Conservation (phyloP, 2,797 vertebrate species). For the Alosa sapidissima region DNA sequence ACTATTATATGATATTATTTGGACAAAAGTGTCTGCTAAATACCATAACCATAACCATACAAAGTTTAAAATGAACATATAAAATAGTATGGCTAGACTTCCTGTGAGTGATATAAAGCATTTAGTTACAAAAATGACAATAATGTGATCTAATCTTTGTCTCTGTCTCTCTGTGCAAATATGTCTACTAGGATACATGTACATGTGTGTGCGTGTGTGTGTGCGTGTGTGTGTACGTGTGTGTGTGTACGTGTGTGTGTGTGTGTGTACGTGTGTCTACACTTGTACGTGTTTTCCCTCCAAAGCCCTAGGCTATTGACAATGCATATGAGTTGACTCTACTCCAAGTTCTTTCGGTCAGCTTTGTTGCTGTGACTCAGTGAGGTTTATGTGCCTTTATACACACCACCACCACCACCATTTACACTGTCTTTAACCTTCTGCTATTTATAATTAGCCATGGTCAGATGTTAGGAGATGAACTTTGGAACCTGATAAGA, state of each 20-base stretch:
- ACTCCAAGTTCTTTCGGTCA: not conserved
- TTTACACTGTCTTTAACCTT: not conserved
- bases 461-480: not conserved
- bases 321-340: not conserved
- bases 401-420: not conserved
- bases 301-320: not conserved
- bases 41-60: no score
- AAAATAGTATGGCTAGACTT: no score
- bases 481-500: constrained; percentile 23
- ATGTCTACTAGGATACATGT: not conserved
- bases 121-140: no score
- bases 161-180: not conserved
- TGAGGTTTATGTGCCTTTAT: not conserved
- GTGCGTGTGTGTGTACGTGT: not conserved
- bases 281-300: not conserved
- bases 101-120: no score
- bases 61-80: no score
- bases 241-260: not conserved
- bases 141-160: no score
- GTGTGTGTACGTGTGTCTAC: not conserved
- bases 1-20: no score
- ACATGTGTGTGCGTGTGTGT: not conserved
- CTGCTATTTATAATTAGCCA: constrained; percentile 13
- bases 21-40: no score
- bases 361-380: constrained; percentile 14